Evolutionary conservation across 2,113 vertebrate species (phyloP).

Genomic region (Cettia cetti): DNA sequence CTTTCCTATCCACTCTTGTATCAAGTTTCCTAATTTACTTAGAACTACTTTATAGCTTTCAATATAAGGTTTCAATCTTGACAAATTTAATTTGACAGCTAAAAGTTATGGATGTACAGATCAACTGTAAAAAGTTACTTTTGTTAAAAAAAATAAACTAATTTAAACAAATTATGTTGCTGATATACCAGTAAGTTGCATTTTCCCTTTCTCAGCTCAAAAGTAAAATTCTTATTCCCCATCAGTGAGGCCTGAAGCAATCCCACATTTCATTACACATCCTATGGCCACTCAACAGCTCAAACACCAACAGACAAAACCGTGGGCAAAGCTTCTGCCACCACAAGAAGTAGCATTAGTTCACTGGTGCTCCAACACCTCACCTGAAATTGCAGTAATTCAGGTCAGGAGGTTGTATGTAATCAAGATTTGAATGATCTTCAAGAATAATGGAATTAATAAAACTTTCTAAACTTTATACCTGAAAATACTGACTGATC

Average conservation of each 20-base stretch:
- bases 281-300: neutral
- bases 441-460: neutral
- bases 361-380: rapidly evolving
- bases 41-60: neutral
- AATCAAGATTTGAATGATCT: neutral
- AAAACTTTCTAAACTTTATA: neutral
- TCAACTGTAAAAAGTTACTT: neutral
- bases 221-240: neutral
- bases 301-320: neutral
- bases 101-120: neutral
- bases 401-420: neutral
- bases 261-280: neutral
- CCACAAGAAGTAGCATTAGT: neutral
- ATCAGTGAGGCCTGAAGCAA: neutral
- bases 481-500: neutral
- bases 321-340: neutral
- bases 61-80: neutral
- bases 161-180: neutral
- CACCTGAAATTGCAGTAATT: neutral
- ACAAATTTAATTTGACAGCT: neutral
- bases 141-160: neutral
- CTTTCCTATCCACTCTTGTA: neutral
- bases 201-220: neutral
- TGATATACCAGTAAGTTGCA: neutral
- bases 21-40: neutral